A percentile compares a stretch with the other conserved stretches of the same genome.
phyloP scores from a whole-genome alignment of 2,888 invertebrate species.

The Caenorhabditis sinica region DNA sequence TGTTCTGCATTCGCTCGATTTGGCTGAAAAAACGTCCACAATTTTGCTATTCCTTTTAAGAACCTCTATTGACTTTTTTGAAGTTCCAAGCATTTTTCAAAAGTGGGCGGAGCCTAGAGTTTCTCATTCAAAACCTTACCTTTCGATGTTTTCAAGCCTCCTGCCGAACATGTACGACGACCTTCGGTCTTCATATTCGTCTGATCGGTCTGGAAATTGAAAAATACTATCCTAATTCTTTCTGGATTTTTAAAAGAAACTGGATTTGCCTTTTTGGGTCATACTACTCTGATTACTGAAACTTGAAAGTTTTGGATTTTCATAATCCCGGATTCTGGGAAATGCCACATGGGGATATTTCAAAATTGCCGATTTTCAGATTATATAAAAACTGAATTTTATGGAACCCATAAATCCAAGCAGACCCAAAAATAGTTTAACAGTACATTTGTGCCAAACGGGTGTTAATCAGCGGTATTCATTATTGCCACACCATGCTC shows the following conservation, averaged over 20 bases:
- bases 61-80: neutral
- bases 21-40: constrained; percentile 83
- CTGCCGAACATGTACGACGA: constrained; percentile 53
- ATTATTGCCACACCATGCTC: constrained; percentile 38
- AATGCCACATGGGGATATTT: too few species aligned
- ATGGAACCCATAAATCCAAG: too few species aligned
- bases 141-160: constrained; percentile 65
- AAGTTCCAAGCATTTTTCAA: neutral
- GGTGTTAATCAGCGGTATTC: constrained; percentile 39
- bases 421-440: neutral
- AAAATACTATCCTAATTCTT: too few species aligned
- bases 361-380: too few species aligned
- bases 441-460: constrained; percentile 6
- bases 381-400: too few species aligned
- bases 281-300: too few species aligned
- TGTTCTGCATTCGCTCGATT: constrained; percentile 88
- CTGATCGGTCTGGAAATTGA: constrained; percentile 51
- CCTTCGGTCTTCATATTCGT: constrained; percentile 60
- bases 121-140: constrained; percentile 22
- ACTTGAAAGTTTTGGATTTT: too few species aligned
- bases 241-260: neutral
- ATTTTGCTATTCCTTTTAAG: too few species aligned
- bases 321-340: neutral
- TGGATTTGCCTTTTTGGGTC: too few species aligned
- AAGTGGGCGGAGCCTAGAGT: too few species aligned